phyloP scores from a whole-genome alignment of 2,113 vertebrate genomes.

The Protomyctophum bolini region DNA sequence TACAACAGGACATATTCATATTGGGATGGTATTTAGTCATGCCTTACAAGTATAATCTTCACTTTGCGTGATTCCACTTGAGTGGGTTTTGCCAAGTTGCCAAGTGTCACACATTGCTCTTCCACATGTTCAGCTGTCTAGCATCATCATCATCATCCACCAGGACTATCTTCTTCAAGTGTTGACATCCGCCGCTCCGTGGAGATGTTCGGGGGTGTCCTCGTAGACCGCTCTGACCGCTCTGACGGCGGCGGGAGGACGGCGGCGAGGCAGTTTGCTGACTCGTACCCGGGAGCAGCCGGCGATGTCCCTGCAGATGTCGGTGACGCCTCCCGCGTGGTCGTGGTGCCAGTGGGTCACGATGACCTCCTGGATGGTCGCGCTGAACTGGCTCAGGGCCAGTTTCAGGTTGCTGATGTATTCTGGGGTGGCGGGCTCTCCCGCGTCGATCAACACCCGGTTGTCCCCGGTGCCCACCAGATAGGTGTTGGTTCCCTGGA shows the following conservation, averaged over 20 bases:
- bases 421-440: conserved; percentile 85
- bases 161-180: conserved; percentile 84
- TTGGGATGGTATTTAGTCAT: no score
- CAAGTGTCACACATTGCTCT: no score
- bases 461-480: conserved; percentile 92
- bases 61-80: no score
- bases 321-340: conserved; percentile 89
- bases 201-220: conserved; percentile 87
- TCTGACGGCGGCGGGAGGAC: conserved; percentile 45
- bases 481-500: conserved; percentile 98
- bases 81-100: no score
- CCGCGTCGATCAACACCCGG: conserved; percentile 92
- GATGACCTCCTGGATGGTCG: conserved; percentile 91
- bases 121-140: no score
- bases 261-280: conserved; percentile 86
- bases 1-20: no score
- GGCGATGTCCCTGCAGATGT: conserved; percentile 82
- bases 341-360: conserved; percentile 95
- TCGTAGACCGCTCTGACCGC: conserved; percentile 87
- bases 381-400: conserved; percentile 81
- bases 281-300: conserved; percentile 76
- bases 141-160: background rate
- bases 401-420: conserved; percentile 88
- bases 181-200: conserved; percentile 85
- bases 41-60: no score